phyloP scores from a whole-genome alignment of 1,140 invertebrate species.

The Cyrtorhinus lividipennis region DNA sequence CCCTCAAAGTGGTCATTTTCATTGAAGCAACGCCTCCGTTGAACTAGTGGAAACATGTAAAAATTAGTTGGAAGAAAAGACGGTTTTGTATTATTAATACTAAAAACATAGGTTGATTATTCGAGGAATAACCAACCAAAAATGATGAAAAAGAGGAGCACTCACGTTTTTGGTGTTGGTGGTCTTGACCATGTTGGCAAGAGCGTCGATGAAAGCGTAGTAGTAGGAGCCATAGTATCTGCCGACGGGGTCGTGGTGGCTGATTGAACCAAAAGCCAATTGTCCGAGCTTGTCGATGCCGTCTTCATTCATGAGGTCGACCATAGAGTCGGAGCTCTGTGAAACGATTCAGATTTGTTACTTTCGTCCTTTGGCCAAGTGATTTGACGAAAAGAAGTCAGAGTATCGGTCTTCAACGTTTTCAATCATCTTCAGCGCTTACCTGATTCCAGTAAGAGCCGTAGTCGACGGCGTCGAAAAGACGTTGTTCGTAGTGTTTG shows the following conservation, averaged over 20 bases:
- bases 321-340: not conserved
- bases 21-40: not conserved
- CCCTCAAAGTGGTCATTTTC: conserved; percentile 24
- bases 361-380: not conserved
- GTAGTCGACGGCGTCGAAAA: conserved; percentile 13
- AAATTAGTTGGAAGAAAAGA: not conserved
- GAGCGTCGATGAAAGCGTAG: conserved; percentile 30
- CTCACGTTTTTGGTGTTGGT: conserved; percentile 27
- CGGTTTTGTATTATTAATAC: not conserved
- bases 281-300: conserved; percentile 11
- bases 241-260: not conserved
- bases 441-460: conserved; percentile 4
- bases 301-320: not conserved
- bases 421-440: too few relatives aligned
- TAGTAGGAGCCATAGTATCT: conserved; percentile 38
- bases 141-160: too few relatives aligned
- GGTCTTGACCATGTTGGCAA: conserved; percentile 34
- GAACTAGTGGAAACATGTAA: not conserved
- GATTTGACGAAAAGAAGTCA: not conserved
- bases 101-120: too few relatives aligned
- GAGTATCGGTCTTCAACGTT: not conserved
- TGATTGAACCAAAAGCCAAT: not conserved
- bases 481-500: conserved; percentile 12
- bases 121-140: too few relatives aligned
- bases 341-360: not conserved